Percentiles rank a stretch among this genome's conserved stretches.
phyloP scores from a whole-genome alignment of 2,797 vertebrate species.

The Capromys pilorides region DNA sequence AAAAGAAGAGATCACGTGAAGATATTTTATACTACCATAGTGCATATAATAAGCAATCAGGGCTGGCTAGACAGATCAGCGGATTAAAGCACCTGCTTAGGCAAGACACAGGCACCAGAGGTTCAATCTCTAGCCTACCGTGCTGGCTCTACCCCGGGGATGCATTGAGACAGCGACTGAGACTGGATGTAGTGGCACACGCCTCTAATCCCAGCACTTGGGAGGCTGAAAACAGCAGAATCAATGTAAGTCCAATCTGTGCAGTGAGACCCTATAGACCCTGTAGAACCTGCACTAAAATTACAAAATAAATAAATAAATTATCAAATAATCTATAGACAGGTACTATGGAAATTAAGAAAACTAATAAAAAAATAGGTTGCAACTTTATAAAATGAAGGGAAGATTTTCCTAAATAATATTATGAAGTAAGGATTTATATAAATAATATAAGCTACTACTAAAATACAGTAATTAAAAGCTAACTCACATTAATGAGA shows the following conservation, averaged over 20 bases:
- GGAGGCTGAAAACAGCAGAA: too few species aligned
- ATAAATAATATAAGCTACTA: slow-evolving; percentile 10
- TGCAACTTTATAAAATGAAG: neutral
- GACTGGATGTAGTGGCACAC: too few species aligned
- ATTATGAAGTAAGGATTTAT: neutral
- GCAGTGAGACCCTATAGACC: too few species aligned
- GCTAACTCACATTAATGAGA: slow-evolving; percentile 24
- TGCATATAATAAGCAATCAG: neutral
- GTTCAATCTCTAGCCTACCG: too few species aligned
- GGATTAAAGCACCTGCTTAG: too few species aligned
- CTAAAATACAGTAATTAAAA: slow-evolving; percentile 26
- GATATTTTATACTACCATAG: neutral
- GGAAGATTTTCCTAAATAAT: slow-evolving; percentile 14
- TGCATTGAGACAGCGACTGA: too few species aligned
- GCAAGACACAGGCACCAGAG: too few species aligned
- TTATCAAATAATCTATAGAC: neutral
- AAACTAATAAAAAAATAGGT: neutral
- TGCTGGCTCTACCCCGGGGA: too few species aligned
- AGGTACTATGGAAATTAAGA: neutral
- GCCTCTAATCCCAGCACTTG: too few species aligned
- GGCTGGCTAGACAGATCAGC: too few species aligned
- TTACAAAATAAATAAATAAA: neutral
- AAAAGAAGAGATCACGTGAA: neutral
- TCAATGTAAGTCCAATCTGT: too few species aligned
- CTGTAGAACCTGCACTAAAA: too few species aligned